Evolutionary conservation across 2,797 vertebrate genomes (phyloP).

Genomic region (Eupleurogrammus muticus): DNA sequence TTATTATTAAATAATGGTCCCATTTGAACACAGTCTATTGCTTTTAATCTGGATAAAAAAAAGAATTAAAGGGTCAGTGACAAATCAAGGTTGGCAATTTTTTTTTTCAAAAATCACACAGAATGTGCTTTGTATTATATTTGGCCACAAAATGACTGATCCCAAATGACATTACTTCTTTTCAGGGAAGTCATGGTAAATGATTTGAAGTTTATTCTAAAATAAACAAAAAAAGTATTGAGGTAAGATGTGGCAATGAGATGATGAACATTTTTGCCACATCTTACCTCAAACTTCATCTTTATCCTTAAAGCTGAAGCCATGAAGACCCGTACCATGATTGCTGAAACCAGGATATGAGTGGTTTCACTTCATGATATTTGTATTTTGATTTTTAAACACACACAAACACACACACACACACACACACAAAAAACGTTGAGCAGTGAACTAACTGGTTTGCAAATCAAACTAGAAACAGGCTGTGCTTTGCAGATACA

Average conservation of each 20-base stretch:
- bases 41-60: too few relatives aligned
- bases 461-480: not conserved
- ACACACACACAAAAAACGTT: not conserved
- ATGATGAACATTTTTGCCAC: too few relatives aligned
- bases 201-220: not conserved
- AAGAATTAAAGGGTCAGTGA: too few relatives aligned
- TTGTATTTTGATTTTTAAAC: constrained; percentile 22
- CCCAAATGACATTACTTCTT: not conserved
- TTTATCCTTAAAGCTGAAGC: not conserved
- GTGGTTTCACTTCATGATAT: constrained; percentile 5
- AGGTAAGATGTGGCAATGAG: too few relatives aligned
- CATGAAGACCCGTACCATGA: not conserved
- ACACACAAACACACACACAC: not conserved
- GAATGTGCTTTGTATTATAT: too few relatives aligned
- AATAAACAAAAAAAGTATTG: too few relatives aligned
- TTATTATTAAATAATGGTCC: not conserved
- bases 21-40: not conserved
- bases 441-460: not conserved
- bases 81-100: too few relatives aligned
- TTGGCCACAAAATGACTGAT: too few relatives aligned
- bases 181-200: not conserved
- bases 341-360: constrained; percentile 35
- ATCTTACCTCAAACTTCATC: too few relatives aligned
- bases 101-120: too few relatives aligned
- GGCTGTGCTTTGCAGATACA: not conserved